Evolutionary conservation across 2,888 invertebrate genomes (phyloP), one percentile per base, ranked within the genome.

Genomic region (Erebia aethiops): DNA sequence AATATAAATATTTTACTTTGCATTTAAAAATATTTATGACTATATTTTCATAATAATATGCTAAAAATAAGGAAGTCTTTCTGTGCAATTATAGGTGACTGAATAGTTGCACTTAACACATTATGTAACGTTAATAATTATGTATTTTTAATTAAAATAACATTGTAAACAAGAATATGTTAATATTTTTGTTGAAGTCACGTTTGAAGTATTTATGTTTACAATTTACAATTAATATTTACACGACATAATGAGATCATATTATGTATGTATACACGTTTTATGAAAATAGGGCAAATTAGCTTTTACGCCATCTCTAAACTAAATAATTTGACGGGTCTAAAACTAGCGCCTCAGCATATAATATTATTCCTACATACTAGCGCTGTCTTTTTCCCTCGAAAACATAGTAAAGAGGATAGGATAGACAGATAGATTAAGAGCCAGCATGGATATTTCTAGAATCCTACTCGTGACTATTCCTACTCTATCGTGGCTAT

Each of bases 21-120:
- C 64, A 70, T 70, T 70, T 70, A 43, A 70, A 69, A 64, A 43
- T 43, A 43, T 61, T 63, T 63, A 51, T 52, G 49, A 49, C 9
- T 35, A 26, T 18, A 46, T 43, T 61, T 43, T 61, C 61, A 4
- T 61, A 41, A 16, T n/a, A 35, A 14, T n/a, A 60, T 16, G 41
- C 16, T 60, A 9, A n/a, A 43, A 61, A 10, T 18, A 43, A 21
- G 18, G 41, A n/a, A 41, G 41, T n/a, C 35, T 41, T 41, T 41
- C 13, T 58, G 58, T 61, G 61, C 61, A 61, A 43, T 41, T 61
- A 61, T 61, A 61, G 61, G 43, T 43, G 61, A 61, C 61, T 61
- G 61, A 61, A 18, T n/a, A 58, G 4, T 61, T 61, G 61, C 61
- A 61, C 61, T 16, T 58, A 54, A 54, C 18, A 41, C 16, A n/a